A percentile compares a stretch with the other conserved stretches of the same genome.
Conservation (phyloP, 2,113 vertebrate species). For the Pluvianellus socialis region DNA sequence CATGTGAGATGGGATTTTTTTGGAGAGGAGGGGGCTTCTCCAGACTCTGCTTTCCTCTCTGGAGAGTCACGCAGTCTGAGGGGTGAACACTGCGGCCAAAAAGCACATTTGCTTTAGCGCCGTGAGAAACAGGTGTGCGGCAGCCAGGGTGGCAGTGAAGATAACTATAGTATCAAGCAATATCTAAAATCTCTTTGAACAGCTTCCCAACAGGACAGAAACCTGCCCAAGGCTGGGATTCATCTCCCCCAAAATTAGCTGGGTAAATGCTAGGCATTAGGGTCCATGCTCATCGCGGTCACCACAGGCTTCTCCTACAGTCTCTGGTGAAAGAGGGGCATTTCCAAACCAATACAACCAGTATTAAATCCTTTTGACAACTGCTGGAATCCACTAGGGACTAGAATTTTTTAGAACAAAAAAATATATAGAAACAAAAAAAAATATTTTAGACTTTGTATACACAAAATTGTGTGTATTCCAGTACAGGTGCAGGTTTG, state of each 20-base stretch:
- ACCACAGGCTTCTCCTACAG: not conserved
- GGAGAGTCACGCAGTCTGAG: not conserved
- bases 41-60: not conserved
- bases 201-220: not conserved
- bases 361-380: not conserved
- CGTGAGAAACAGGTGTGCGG: not conserved
- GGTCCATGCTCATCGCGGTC: not conserved
- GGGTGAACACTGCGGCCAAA: not conserved
- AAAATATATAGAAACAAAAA: not conserved
- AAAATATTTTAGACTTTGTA: not conserved
- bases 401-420: not conserved
- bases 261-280: not conserved
- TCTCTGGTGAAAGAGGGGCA: not conserved
- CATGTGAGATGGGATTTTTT: not conserved
- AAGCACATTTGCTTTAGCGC: not conserved
- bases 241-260: too few relatives aligned
- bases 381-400: constrained; percentile 6
- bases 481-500: not conserved
- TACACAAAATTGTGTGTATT: not conserved
- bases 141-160: not conserved
- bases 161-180: not conserved
- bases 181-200: not conserved
- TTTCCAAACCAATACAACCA: not conserved
- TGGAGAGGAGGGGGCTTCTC: not conserved
- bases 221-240: not conserved